phyloP scores from a whole-genome alignment of 2,797 vertebrate species.

The Lacerta agilis region DNA sequence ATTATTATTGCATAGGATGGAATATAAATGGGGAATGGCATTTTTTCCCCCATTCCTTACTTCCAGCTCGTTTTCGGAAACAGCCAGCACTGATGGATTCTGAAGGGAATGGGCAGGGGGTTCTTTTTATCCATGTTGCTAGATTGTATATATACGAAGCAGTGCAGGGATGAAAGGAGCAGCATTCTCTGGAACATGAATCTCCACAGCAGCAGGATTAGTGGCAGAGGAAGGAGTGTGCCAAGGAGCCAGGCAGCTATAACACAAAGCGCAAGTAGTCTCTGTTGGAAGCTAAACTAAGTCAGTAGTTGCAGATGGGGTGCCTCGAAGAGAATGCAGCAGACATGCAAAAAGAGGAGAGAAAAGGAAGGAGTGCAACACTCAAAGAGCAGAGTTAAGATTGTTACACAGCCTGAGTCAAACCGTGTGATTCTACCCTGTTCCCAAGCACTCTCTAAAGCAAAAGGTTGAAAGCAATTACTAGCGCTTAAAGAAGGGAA shows the following conservation, averaged over 20 bases:
- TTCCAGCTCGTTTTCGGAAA: not conserved
- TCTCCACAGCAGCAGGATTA: not conserved
- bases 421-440: constrained; percentile 6
- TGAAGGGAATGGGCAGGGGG: not conserved
- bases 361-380: not conserved
- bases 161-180: not conserved
- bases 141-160: not conserved
- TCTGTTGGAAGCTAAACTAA: not conserved
- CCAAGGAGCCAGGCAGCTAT: accelerated
- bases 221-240: not conserved
- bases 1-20: not conserved
- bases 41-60: not conserved
- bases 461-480: constrained; percentile 76
- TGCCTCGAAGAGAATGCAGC: not conserved
- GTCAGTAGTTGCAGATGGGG: not conserved
- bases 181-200: not conserved
- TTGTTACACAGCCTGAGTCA: not conserved
- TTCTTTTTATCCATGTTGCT: constrained; percentile 2
- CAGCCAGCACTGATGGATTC: not conserved
- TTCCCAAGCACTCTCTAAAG: constrained; percentile 54
- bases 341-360: not conserved
- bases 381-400: not conserved
- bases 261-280: not conserved
- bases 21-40: not conserved
- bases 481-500: constrained; percentile 79